phyloP scores from a whole-genome alignment of 2,888 invertebrate species.

The Diarsia mendica region DNA sequence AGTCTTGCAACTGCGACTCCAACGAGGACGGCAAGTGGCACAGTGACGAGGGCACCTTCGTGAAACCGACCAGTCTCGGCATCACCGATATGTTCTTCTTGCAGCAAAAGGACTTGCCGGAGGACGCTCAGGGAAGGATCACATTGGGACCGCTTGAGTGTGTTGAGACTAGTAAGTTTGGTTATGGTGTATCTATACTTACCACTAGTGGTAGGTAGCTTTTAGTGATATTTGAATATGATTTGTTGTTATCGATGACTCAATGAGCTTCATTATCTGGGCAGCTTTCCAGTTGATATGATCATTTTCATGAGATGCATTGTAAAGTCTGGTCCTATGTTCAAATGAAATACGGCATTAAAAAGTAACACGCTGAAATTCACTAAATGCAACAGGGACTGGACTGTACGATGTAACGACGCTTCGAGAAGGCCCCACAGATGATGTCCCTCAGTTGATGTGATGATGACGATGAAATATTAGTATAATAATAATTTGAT shows the following conservation, averaged over 20 bases:
- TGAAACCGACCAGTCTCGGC: constrained; percentile 94
- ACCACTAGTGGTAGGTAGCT: neutral
- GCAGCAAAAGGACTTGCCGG: constrained; percentile 95
- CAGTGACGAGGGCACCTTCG: constrained; percentile 96
- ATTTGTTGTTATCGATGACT: neutral
- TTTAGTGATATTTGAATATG: no score
- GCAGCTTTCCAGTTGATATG: neutral
- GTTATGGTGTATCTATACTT: neutral
- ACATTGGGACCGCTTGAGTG: constrained; percentile 97
- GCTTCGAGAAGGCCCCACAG: no score
- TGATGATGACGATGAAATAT: no score
- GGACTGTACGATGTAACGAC: no score
- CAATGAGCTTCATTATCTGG: neutral
- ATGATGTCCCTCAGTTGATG: no score
- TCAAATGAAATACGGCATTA: no score
- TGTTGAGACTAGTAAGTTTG: constrained; percentile 96
- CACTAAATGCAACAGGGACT: no score
- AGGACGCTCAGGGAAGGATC: constrained; percentile 96
- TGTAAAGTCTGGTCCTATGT: no score
- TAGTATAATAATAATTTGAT: no score
- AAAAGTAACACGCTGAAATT: no score
- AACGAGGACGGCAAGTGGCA: constrained; percentile 95
- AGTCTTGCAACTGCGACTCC: constrained; percentile 97
- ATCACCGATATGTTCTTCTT: constrained; percentile 97
- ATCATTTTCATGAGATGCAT: neutral